Percentiles rank a stretch among this genome's conserved stretches.
phyloP scores from a whole-genome alignment of 2,113 vertebrate species.

The Numenius arquata region DNA sequence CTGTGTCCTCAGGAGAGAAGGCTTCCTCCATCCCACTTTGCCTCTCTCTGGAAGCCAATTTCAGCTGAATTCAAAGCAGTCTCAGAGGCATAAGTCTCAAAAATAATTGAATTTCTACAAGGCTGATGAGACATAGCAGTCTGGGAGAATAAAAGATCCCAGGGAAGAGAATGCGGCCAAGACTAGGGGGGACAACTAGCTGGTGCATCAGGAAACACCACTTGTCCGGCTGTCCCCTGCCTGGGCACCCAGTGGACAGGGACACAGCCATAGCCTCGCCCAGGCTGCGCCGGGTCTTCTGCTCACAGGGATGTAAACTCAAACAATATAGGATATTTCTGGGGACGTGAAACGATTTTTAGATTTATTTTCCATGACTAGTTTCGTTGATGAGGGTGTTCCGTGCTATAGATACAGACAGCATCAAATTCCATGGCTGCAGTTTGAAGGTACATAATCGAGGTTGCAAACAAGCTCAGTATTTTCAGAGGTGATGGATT shows the following conservation, averaged over 20 bases:
- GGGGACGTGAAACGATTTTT: not conserved
- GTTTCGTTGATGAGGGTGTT: not conserved
- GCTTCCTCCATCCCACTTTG: not conserved
- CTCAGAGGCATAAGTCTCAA: not conserved
- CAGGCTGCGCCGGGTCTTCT: not conserved
- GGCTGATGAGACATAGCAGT: not conserved
- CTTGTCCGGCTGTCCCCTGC: not conserved
- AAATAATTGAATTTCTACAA: not conserved
- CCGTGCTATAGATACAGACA: not conserved
- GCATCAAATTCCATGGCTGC: not conserved
- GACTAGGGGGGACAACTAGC: fast-evolving
- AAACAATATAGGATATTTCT: not conserved
- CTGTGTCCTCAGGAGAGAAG: not conserved
- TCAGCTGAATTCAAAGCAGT: not conserved
- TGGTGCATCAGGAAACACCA: not conserved
- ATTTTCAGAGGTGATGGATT: not conserved
- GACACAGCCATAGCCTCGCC: not conserved
- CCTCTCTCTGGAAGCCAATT: not conserved
- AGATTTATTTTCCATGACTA: not conserved
- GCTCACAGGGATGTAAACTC: not conserved
- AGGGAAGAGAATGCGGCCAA: not conserved
- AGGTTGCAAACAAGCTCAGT: not conserved
- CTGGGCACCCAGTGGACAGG: not conserved
- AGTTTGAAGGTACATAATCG: not conserved
- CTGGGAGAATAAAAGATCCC: not conserved